Percentiles rank a stretch among this genome's conserved stretches.
phyloP scores from a whole-genome alignment of 2,888 invertebrate species.

The Diarsia dahlii region DNA sequence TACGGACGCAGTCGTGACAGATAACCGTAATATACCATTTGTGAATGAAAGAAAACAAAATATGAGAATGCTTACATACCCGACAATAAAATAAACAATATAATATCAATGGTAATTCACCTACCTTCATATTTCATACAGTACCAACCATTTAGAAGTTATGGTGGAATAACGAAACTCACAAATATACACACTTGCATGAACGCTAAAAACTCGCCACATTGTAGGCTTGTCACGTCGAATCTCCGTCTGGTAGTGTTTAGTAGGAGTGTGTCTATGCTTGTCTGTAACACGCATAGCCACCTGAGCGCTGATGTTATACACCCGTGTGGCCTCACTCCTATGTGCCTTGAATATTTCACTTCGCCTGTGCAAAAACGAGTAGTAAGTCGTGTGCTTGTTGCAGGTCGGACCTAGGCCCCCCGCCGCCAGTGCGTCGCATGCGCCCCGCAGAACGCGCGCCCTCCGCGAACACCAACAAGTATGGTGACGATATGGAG shows the following conservation, averaged over 20 bases:
- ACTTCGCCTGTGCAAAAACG: constrained; percentile 9
- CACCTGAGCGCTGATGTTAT: background rate
- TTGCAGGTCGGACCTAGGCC: constrained; percentile 78
- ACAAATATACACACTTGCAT: too few species aligned
- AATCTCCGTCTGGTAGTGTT: background rate
- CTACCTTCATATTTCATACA: too few species aligned
- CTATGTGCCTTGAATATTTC: background rate
- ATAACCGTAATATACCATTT: too few species aligned
- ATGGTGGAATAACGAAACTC: too few species aligned
- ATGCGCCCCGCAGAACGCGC: constrained; percentile 60
- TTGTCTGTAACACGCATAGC: background rate
- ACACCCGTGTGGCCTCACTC: background rate
- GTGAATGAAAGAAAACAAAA: too few species aligned
- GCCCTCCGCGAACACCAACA: constrained; percentile 74
- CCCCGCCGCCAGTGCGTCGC: constrained; percentile 66
- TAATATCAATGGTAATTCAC: too few species aligned
- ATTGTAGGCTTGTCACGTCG: background rate
- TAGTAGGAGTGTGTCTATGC: background rate
- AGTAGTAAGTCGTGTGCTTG: constrained; percentile 32
- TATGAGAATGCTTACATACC: too few species aligned
- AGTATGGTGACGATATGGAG: constrained; percentile 84
- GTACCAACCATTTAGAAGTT: too few species aligned
- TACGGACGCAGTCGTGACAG: too few species aligned
- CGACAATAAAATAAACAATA: too few species aligned
- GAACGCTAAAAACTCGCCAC: too few species aligned